phyloP scores from a whole-genome alignment of 2,797 vertebrate genomes.

The Bradypus variegatus region DNA sequence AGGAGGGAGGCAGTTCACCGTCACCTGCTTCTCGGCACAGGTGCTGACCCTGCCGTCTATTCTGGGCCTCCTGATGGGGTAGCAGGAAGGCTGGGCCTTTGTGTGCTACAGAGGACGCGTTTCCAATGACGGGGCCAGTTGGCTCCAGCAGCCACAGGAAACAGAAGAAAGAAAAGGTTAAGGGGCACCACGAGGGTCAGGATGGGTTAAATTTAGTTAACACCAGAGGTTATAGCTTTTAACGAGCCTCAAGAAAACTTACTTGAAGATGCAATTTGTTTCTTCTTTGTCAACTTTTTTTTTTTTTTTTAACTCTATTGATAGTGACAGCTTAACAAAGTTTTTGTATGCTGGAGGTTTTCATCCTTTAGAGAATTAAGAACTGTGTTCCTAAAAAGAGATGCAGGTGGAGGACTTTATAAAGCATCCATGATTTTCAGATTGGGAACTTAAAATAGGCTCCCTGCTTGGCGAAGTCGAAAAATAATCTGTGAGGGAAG shows the following conservation, averaged over 20 bases:
- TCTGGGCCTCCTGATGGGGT: conserved; percentile 71
- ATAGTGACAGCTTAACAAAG: conserved; percentile 81
- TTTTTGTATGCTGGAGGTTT: conserved; percentile 75
- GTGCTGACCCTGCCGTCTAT: conserved; percentile 79
- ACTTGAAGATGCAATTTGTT: conserved; percentile 79
- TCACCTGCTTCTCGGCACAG: conserved; percentile 86
- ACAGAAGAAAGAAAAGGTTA: conserved; percentile 77
- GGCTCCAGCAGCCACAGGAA: conserved; percentile 75
- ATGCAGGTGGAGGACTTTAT: conserved; percentile 79
- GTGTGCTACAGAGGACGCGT: conserved; percentile 74
- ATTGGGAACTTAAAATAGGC: conserved; percentile 76
- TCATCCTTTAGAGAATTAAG: conserved; percentile 76
- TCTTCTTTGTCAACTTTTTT: conserved; percentile 76
- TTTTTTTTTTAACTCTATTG: conserved; percentile 70
- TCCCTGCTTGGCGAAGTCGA: conserved; percentile 76
- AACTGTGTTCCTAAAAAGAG: conserved; percentile 73
- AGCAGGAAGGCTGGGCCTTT: conserved; percentile 74
- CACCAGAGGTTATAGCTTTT: conserved; percentile 81
- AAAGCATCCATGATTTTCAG: conserved; percentile 79
- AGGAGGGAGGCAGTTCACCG: conserved; percentile 69
- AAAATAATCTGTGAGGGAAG: conserved; percentile 74
- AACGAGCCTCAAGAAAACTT: conserved; percentile 78
- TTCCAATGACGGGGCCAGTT: conserved; percentile 70
- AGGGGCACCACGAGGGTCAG: conserved; percentile 73
- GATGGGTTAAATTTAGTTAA: conserved; percentile 80